These are phyloP conservation scores for Cheilosia impressa DNA, from an alignment of 2,888 invertebrate species.

Conservation along the genomic window DNA sequence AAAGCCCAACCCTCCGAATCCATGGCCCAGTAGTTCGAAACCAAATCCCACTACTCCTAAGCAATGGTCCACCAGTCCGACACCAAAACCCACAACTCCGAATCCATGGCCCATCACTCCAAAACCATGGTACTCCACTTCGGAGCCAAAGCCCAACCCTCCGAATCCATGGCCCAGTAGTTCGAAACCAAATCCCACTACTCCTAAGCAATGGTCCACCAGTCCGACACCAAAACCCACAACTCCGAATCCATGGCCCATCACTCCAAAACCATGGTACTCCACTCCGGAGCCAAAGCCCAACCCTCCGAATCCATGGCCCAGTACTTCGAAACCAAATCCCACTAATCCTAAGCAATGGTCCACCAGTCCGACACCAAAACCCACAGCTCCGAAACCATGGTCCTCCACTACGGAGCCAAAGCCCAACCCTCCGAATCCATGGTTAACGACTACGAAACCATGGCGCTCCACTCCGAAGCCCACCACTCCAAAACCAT, in stretches of 20 bases:
- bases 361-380: neutral
- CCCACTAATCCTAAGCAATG: neutral
- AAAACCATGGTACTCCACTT: neutral
- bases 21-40: too few species aligned
- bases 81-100: neutral
- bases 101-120: neutral
- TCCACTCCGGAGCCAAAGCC: neutral
- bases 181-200: neutral
- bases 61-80: neutral
- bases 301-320: too few species aligned
- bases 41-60: neutral
- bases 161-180: neutral
- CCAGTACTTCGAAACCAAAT: too few species aligned
- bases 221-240: neutral
- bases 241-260: neutral
- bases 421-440: neutral
- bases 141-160: neutral
- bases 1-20: too few species aligned
- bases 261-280: too few species aligned
- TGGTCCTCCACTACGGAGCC: neutral
- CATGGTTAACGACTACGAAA: neutral
- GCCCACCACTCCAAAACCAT: neutral
- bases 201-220: neutral
- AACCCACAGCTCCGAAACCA: neutral
- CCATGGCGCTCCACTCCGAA: neutral